Evolutionary conservation across 2,888 invertebrate genomes (phyloP), one percentile per base, ranked within the genome.

Genomic region (Diogma glabrata): DNA sequence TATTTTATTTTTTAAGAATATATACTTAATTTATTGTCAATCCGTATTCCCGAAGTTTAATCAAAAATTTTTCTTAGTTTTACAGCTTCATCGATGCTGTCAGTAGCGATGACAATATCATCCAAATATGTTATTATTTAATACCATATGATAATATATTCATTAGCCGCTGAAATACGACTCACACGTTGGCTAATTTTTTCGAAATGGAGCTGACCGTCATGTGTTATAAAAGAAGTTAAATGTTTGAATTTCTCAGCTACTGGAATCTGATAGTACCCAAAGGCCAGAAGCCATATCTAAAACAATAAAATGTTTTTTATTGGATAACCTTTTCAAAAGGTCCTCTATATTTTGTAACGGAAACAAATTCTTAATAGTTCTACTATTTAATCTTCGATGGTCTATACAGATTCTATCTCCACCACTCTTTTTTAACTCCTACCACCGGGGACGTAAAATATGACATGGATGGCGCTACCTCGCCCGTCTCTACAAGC

Each of bases 361-460:
- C n/a, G n/a, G n/a, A n/a, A n/a, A n/a, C n/a, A n/a, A n/a, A n/a
- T n/a, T 61, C 2, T 60, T 59, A 4, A 62, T 57, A 0, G 64
- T 67, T 1, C 58, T 55, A 4, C 52, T 50, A 52, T 67, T 67
- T 3, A 66, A 26, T 7, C 22, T 17, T 4, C 64, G 51, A 20
- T 58, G 66, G 51, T 62, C 62, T 10, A 63, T 33, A 22, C 55
- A 56, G 45, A 62, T 48, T 6, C 60, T 53, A 4, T 51, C 30
- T 26, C 57, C 56, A 4, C 58, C 58, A 12, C 53, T 57, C n/a
- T n/a, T 63, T 62, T 6, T 49, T 20, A 1, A 62, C 62, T 2
- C 62, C 36, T 6, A 63, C 47, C 1, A 58, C 50, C 1, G 60
- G 61, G n/a, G 58, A 59, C 2, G 48, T 40, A 10, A 55, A 57